phyloP scores from a whole-genome alignment of 2,113 vertebrate genomes.

The Hepsetus odoe region DNA sequence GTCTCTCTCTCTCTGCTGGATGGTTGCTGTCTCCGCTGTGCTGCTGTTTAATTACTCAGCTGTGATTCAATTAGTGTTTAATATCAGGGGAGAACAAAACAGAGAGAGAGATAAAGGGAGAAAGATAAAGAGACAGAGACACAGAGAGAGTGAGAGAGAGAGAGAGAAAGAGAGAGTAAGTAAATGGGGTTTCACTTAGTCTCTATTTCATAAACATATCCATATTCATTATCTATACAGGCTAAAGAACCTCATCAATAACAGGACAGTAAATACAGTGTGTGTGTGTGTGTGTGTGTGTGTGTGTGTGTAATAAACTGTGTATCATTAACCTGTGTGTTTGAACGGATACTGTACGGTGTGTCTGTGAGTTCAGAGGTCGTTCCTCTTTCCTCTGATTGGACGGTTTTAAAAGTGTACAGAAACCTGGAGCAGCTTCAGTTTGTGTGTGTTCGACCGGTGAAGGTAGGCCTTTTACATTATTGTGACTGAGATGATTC shows the following conservation, averaged over 20 bases:
- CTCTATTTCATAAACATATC: conserved; percentile 53
- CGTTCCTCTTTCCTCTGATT: not conserved
- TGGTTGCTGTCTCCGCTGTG: conserved; percentile 26
- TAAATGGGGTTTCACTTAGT: too few relatives aligned
- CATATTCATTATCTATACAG: conserved; percentile 55
- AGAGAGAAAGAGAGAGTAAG: conserved; percentile 9
- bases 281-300: too few relatives aligned
- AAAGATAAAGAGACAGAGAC: not conserved
- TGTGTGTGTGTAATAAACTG: too few relatives aligned
- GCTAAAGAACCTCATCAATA: conserved; percentile 55
- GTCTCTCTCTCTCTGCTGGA: too few relatives aligned
- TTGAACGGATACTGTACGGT: too few relatives aligned
- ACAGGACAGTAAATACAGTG: too few relatives aligned
- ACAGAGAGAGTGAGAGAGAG: not conserved
- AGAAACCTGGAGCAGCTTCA: not conserved
- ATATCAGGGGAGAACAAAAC: conserved; percentile 54
- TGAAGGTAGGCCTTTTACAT: too few relatives aligned
- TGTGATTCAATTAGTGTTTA: conserved; percentile 63
- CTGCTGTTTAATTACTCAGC: conserved; percentile 56
- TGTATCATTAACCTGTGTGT: too few relatives aligned
- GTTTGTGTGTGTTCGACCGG: not conserved
- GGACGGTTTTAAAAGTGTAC: not conserved
- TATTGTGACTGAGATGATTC: too few relatives aligned
- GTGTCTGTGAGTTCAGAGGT: conserved; percentile 47
- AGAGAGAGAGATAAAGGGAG: conserved; percentile 46